Conservation (phyloP, 2,888 invertebrate species). For the Pseudeuparius sepicola region DNA sequence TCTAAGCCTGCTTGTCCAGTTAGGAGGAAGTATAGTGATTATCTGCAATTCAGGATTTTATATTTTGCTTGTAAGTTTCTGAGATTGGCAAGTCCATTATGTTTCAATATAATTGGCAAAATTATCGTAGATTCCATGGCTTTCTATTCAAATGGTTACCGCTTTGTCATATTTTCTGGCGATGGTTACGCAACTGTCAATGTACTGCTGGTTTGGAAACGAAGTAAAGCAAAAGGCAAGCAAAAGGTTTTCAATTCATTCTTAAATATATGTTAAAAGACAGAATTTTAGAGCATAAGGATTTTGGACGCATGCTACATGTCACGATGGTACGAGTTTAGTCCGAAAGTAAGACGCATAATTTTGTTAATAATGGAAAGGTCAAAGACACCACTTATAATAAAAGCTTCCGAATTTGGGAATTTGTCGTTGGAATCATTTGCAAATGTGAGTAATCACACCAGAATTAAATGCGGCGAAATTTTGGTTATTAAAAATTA, state of each 20-base stretch:
- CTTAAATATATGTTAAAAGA: no score
- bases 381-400: constrained; percentile 13
- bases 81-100: constrained; percentile 15
- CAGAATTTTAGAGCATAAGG: constrained; percentile 17
- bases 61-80: constrained; percentile 15
- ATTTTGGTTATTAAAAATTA: not conserved
- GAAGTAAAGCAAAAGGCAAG: constrained; percentile 27
- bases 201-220: constrained; percentile 30
- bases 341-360: constrained; percentile 9
- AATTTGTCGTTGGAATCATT: constrained; percentile 12
- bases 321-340: constrained; percentile 15
- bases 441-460: constrained; percentile 13
- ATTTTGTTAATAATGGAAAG: constrained; percentile 19
- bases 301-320: constrained; percentile 14
- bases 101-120: constrained; percentile 9
- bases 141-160: constrained; percentile 21
- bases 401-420: constrained; percentile 10
- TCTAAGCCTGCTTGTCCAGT: constrained; percentile 14
- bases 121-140: constrained; percentile 15
- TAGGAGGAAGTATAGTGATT: constrained; percentile 14
- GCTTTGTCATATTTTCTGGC: constrained; percentile 24
- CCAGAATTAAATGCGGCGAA: no score
- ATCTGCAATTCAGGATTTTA: constrained; percentile 19
- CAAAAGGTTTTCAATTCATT: no score
- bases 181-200: constrained; percentile 27